Conservation (phyloP, 2,113 vertebrate genomes). For the Lasiurus cinereus region DNA sequence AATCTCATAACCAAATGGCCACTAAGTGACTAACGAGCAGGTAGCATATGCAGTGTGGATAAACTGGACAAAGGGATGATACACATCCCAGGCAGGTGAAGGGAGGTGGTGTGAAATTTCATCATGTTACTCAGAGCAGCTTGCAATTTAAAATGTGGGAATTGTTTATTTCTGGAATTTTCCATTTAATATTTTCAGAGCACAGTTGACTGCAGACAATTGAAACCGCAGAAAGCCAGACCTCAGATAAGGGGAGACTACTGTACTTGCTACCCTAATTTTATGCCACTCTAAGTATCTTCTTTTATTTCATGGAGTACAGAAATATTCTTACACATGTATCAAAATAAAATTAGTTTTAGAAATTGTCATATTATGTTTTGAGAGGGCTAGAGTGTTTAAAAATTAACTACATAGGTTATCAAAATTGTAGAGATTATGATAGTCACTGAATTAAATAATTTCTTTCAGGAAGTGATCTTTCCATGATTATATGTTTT, state of each 20-base stretch:
- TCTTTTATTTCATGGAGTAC: not conserved
- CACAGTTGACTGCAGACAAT: not conserved
- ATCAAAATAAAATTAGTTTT: conserved; percentile 62
- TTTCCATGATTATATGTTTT: not conserved
- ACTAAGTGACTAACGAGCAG: not conserved
- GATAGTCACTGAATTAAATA: conserved; percentile 45
- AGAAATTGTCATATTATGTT: conserved; percentile 52
- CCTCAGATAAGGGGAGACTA: not conserved
- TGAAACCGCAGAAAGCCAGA: not conserved
- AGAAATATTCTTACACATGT: not conserved
- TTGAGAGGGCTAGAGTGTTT: conserved; percentile 34
- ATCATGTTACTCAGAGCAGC: not conserved
- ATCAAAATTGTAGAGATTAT: not conserved
- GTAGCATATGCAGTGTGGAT: not conserved
- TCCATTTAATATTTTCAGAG: not conserved
- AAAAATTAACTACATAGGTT: conserved; percentile 13
- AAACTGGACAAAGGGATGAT: not conserved
- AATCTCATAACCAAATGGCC: not conserved
- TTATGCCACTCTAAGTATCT: not conserved
- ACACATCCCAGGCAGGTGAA: not conserved
- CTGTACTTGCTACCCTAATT: conserved; percentile 35
- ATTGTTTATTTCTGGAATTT: not conserved
- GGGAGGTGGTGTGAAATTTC: not conserved
- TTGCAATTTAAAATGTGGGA: not conserved
- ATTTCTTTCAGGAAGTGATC: not conserved